Evolutionary conservation across 2,113 vertebrate species (phyloP).

Genomic region (Pachypanchax playfairii): DNA sequence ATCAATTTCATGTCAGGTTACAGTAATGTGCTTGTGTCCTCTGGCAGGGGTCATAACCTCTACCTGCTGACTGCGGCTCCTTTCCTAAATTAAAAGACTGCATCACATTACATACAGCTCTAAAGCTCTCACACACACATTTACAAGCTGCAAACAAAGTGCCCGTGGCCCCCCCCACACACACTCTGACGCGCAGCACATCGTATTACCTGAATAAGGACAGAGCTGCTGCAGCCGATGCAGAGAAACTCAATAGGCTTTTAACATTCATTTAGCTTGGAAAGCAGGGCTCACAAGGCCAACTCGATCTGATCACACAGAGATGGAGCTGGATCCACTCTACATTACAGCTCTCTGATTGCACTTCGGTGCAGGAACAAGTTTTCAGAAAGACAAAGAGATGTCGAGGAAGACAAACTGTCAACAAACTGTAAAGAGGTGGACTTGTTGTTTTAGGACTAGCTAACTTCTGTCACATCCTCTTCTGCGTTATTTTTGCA

Average conservation of each 20-base stretch:
- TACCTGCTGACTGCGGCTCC: constrained; percentile 72
- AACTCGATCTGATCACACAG: constrained; percentile 50
- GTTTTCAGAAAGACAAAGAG: constrained; percentile 16
- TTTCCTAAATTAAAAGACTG: constrained; percentile 73
- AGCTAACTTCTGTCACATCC: constrained; percentile 10
- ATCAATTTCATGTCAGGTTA: constrained; percentile 60
- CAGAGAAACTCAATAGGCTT: constrained; percentile 74
- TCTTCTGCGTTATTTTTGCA: not conserved
- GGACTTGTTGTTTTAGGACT: not conserved
- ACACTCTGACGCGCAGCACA: constrained; percentile 49
- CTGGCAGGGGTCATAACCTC: constrained; percentile 63
- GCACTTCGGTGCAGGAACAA: constrained; percentile 22
- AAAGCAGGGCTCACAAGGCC: constrained; percentile 47
- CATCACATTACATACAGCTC: constrained; percentile 63
- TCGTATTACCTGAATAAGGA: constrained; percentile 65
- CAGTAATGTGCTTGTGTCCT: constrained; percentile 42
- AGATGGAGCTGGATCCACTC: constrained; percentile 40
- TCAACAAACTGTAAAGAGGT: constrained; percentile 8
- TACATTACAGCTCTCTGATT: constrained; percentile 13
- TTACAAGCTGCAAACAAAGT: constrained; percentile 18
- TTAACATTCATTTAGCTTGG: constrained; percentile 66
- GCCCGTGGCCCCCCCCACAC: not conserved
- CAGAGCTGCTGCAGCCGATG: constrained; percentile 39
- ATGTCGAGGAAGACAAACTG: constrained; percentile 8
- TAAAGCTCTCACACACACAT: constrained; percentile 17